phyloP scores from a whole-genome alignment of 2,888 invertebrate species.

The Theretra japonica region DNA sequence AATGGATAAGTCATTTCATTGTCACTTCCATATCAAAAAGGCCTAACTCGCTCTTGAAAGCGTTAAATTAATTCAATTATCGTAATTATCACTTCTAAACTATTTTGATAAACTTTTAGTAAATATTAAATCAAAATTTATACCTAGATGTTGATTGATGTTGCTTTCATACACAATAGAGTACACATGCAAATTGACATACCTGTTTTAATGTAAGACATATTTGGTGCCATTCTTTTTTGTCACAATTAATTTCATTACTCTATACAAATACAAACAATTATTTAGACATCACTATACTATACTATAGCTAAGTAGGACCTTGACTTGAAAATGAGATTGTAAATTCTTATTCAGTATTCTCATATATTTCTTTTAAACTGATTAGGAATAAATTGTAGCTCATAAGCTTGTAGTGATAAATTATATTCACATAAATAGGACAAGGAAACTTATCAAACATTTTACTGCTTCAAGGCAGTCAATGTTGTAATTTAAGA shows the following conservation, averaged over 20 bases:
- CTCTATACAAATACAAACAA: background rate
- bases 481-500: background rate
- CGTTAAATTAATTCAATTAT: slow-evolving; percentile 48
- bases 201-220: background rate
- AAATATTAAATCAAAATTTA: background rate
- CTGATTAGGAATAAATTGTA: slow-evolving; percentile 13
- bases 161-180: background rate
- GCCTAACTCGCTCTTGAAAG: slow-evolving; percentile 58
- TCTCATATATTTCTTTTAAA: background rate
- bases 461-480: background rate
- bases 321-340: slow-evolving; percentile 2
- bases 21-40: slow-evolving; percentile 55
- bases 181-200: background rate
- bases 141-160: background rate
- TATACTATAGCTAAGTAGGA: background rate
- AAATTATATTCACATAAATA: background rate
- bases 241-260: background rate
- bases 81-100: slow-evolving; percentile 37
- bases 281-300: background rate
- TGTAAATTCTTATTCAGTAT: slow-evolving; percentile 1
- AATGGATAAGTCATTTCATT: slow-evolving; percentile 36
- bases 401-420: slow-evolving; percentile 9
- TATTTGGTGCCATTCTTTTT: slow-evolving; percentile 14
- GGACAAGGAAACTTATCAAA: background rate
- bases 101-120: slow-evolving; percentile 27